Percentiles rank a stretch among this genome's conserved stretches.
Conservation (phyloP, 2,797 vertebrate species). For the Cuculus canorus region DNA sequence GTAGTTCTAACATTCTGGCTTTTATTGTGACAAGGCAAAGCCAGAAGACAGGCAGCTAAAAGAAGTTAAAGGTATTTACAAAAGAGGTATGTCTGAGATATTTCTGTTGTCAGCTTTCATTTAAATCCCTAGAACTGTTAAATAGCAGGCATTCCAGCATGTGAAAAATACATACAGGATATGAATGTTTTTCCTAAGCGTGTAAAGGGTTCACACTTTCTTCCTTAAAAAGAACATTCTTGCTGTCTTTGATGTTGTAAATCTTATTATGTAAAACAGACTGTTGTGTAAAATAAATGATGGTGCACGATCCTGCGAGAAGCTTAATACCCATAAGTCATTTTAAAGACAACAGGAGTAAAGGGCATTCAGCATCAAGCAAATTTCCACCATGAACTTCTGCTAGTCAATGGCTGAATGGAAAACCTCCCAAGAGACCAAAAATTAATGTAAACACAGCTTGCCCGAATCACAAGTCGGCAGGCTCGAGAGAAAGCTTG, state of each 20-base stretch:
- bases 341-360: slow-evolving; percentile 30
- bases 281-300: slow-evolving; percentile 49
- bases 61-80: slow-evolving; percentile 40
- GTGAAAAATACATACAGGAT: slow-evolving; percentile 27
- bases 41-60: slow-evolving; percentile 5
- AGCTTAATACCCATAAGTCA: slow-evolving; percentile 4
- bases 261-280: slow-evolving; percentile 60
- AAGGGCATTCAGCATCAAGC: background rate
- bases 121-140: slow-evolving; percentile 44
- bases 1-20: background rate
- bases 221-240: slow-evolving; percentile 42
- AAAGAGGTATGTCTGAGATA: slow-evolving; percentile 16
- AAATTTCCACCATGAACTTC: background rate
- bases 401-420: background rate
- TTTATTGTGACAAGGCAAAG: slow-evolving; percentile 14
- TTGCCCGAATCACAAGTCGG: background rate
- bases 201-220: slow-evolving; percentile 33
- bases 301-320: slow-evolving; percentile 32
- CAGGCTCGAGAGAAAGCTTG: background rate
- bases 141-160: slow-evolving; percentile 1
- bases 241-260: slow-evolving; percentile 58
- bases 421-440: background rate
- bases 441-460: background rate
- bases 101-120: slow-evolving; percentile 55
- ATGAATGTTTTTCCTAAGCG: slow-evolving; percentile 20